Evolutionary conservation across 2,113 vertebrate genomes (phyloP).

Genomic region (Microtus pennsylvanicus): DNA sequence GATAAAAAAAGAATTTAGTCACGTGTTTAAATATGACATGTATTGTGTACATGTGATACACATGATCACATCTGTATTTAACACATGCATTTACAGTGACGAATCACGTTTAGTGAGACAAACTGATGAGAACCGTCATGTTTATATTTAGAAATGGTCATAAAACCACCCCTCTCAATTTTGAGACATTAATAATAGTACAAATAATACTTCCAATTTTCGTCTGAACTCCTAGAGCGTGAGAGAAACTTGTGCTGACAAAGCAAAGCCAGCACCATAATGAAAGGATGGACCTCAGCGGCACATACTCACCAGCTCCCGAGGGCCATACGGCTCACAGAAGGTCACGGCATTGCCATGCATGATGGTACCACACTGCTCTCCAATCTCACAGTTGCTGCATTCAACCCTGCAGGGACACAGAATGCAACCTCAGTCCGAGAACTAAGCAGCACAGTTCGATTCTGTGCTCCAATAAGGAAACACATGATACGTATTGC

Average conservation of each 20-base stretch:
- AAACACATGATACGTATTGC: not conserved
- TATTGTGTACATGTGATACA: not conserved
- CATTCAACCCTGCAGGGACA: constrained; percentile 92
- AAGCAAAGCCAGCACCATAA: not conserved
- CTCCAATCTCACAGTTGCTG: constrained; percentile 93
- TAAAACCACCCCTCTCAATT: not conserved
- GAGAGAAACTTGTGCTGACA: not conserved
- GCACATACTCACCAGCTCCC: constrained; percentile 92
- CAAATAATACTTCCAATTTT: constrained; percentile 6
- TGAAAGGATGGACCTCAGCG: not conserved
- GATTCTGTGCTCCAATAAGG: not conserved
- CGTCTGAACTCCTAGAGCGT: not conserved
- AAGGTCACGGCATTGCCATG: constrained; percentile 94
- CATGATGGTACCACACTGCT: constrained; percentile 95
- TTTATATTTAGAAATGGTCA: constrained; percentile 44
- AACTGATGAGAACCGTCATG: not conserved
- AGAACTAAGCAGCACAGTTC: fast-evolving
- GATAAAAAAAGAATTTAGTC: not conserved
- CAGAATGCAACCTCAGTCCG: constrained; percentile 35
- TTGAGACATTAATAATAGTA: constrained; percentile 26
- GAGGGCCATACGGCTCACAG: constrained; percentile 95
- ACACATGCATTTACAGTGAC: not conserved
- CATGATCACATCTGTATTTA: not conserved
- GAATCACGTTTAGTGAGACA: not conserved
- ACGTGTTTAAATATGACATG: not conserved